Conservation (phyloP, 2,113 vertebrate species). For the Chinchilla lanigera region DNA sequence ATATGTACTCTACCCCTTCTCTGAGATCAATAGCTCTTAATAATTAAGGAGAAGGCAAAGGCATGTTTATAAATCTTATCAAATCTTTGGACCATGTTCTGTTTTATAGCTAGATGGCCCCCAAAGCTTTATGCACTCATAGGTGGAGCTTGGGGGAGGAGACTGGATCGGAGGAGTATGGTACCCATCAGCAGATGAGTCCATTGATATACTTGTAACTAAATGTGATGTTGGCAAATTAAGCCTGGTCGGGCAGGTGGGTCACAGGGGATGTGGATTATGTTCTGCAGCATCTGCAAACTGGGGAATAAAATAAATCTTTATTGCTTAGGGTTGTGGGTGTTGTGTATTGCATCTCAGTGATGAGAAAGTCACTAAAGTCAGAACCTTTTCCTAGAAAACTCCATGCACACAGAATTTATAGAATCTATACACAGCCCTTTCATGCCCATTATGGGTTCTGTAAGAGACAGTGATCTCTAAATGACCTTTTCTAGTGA, state of each 20-base stretch:
- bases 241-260: neutral
- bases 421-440: neutral
- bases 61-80: constrained; percentile 43
- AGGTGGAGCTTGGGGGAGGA: neutral
- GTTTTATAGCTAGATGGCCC: neutral
- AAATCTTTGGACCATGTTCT: neutral
- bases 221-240: neutral
- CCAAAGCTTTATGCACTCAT: neutral
- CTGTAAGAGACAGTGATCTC: neutral
- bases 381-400: constrained; percentile 25
- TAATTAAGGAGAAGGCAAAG: constrained; percentile 46
- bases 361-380: neutral
- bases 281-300: neutral
- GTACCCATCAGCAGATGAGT: neutral
- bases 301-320: neutral
- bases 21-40: constrained; percentile 63
- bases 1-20: constrained; percentile 41
- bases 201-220: neutral
- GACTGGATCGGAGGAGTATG: neutral
- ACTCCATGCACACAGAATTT: neutral
- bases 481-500: neutral
- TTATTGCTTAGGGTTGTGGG: neutral
- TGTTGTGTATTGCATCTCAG: neutral
- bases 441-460: neutral
- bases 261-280: neutral